Conservation (phyloP, 2,113 vertebrate genomes). For the Collichthys lucidus region DNA sequence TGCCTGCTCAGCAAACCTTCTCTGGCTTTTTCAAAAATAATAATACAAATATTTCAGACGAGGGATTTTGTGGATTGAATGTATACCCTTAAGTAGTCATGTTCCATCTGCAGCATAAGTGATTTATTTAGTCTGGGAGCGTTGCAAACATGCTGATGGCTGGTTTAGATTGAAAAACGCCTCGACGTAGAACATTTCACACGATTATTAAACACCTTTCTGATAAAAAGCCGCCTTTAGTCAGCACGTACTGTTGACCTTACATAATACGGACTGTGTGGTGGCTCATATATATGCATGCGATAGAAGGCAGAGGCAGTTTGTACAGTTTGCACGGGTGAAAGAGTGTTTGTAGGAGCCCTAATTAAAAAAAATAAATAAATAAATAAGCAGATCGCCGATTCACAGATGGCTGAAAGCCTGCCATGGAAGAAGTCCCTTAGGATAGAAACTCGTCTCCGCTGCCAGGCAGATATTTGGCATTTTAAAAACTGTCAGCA, state of each 20-base stretch:
- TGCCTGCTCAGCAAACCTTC: slow-evolving; percentile 31
- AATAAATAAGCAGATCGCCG: slow-evolving; percentile 44
- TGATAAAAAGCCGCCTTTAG: neutral
- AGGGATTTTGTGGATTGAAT: neutral
- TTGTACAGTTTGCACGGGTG: slow-evolving; percentile 30
- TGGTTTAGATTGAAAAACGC: slow-evolving; percentile 1
- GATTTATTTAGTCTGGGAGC: slow-evolving; percentile 3
- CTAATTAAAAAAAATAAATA: slow-evolving; percentile 72
- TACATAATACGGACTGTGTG: neutral
- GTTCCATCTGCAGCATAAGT: slow-evolving; percentile 4
- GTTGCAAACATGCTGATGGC: slow-evolving; percentile 17
- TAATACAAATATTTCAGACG: neutral
- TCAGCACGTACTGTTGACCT: neutral
- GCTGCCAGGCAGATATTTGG: slow-evolving; percentile 74
- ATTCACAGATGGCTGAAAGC: slow-evolving; percentile 76
- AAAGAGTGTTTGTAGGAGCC: slow-evolving; percentile 21
- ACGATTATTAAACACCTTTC: neutral
- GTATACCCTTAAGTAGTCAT: slow-evolving; percentile 1
- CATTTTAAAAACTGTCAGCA: slow-evolving; percentile 64
- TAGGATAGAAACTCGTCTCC: slow-evolving; percentile 63
- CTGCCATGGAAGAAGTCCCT: slow-evolving; percentile 76
- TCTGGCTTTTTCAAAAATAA: neutral
- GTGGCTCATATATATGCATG: neutral
- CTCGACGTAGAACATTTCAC: slow-evolving; percentile 1
- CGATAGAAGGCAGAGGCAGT: slow-evolving; percentile 21